These are phyloP conservation scores for Nasonia oneida DNA, from an alignment of 2,888 invertebrate species.

Conservation along the genomic window DNA sequence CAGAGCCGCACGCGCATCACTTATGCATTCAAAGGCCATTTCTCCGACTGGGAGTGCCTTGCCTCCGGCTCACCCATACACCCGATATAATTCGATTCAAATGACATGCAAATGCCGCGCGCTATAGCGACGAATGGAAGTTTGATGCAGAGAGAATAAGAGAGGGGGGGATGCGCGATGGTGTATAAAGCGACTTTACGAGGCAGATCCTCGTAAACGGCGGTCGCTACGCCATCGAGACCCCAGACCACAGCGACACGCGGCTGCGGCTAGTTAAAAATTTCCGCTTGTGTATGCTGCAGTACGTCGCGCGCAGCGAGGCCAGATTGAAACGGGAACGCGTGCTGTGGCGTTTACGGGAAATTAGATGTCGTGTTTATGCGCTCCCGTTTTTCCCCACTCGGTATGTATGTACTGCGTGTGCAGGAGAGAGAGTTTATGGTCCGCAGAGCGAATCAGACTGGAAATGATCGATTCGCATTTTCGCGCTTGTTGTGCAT, in stretches of 20 bases:
- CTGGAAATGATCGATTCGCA: neutral
- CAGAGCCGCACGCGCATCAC: constrained; percentile 55
- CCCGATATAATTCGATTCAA: constrained; percentile 64
- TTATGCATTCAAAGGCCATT: constrained; percentile 66
- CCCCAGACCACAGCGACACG: neutral
- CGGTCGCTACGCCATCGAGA: neutral
- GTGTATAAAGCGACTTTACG: constrained; percentile 64
- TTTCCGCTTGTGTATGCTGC: neutral
- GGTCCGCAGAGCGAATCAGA: neutral
- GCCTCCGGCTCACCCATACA: neutral
- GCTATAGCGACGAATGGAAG: constrained; percentile 30
- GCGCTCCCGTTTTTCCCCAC: neutral
- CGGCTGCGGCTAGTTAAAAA: constrained; percentile 2
- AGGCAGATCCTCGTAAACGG: constrained; percentile 63
- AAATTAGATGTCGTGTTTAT: neutral
- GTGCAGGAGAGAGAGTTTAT: neutral
- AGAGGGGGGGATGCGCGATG: constrained; percentile 49
- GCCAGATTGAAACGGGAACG: neutral
- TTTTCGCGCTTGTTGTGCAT: neutral
- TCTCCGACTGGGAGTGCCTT: constrained; percentile 37
- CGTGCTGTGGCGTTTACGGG: neutral
- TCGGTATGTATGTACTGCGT: neutral
- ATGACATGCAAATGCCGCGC: constrained; percentile 67
- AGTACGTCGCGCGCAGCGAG: neutral
- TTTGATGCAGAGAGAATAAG: neutral